Evolutionary conservation across 2,888 invertebrate species (phyloP).

Genomic region (Hemicrepidius hirtus): DNA sequence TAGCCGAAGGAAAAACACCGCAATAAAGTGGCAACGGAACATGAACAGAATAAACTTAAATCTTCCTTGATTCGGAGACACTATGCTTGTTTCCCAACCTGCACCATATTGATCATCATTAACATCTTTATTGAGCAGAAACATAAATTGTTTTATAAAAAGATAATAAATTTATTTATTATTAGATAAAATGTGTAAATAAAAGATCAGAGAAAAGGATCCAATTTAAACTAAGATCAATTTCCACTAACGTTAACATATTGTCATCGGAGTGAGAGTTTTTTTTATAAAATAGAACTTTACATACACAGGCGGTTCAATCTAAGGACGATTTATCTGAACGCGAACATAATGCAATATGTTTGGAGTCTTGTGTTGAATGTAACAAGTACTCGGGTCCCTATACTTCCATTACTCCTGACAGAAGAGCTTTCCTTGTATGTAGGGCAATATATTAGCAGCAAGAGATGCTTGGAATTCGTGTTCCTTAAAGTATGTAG

Average conservation of each 20-base stretch:
- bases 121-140: too few species aligned
- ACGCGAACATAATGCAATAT: slow-evolving; percentile 26
- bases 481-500: slow-evolving; percentile 35
- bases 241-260: slow-evolving; percentile 8
- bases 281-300: slow-evolving; percentile 29
- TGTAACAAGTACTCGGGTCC: slow-evolving; percentile 32
- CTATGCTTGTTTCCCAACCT: too few species aligned
- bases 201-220: neutral
- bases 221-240: neutral
- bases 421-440: slow-evolving; percentile 31
- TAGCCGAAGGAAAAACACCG: too few species aligned
- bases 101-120: too few species aligned
- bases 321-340: slow-evolving; percentile 26
- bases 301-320: slow-evolving; percentile 25
- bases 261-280: slow-evolving; percentile 3
- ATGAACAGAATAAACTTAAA: too few species aligned
- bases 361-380: slow-evolving; percentile 22
- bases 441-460: slow-evolving; percentile 36
- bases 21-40: too few species aligned
- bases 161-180: too few species aligned
- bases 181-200: neutral
- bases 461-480: slow-evolving; percentile 27
- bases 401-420: slow-evolving; percentile 37
- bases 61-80: too few species aligned
- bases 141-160: too few species aligned